phyloP scores from a whole-genome alignment of 2,797 vertebrate species.

The Periophthalmus magnuspinnatus region DNA sequence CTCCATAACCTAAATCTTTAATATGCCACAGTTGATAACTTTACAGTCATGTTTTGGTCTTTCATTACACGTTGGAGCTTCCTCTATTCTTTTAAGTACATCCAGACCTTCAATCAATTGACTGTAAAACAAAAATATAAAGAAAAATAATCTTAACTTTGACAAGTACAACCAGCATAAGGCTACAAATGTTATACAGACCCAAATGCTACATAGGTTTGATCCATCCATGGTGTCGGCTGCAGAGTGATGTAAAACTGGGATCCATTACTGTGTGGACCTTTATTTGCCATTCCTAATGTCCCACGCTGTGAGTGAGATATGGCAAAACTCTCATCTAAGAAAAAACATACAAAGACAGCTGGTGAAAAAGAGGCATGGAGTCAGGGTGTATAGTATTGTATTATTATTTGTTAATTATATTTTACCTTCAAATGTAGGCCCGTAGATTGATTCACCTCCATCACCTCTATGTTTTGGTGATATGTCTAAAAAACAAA shows the following conservation, averaged over 20 bases:
- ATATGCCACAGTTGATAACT: slow-evolving; percentile 79
- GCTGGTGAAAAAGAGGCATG: neutral
- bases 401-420: neutral
- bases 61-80: slow-evolving; percentile 77
- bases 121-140: slow-evolving; percentile 61
- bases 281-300: slow-evolving; percentile 88
- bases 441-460: slow-evolving; percentile 87
- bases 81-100: slow-evolving; percentile 82
- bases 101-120: slow-evolving; percentile 84
- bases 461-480: slow-evolving; percentile 75
- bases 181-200: slow-evolving; percentile 61
- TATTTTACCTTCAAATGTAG: slow-evolving; percentile 84
- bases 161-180: neutral
- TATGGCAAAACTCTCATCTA: slow-evolving; percentile 88
- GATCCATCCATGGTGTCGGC: slow-evolving; percentile 83
- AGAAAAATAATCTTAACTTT: slow-evolving; percentile 10
- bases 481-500: slow-evolving; percentile 77
- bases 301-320: slow-evolving; percentile 82
- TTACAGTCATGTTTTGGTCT: slow-evolving; percentile 80
- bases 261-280: slow-evolving; percentile 84
- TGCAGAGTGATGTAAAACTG: slow-evolving; percentile 92
- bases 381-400: neutral
- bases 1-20: slow-evolving; percentile 45
- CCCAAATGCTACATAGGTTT: slow-evolving; percentile 90
- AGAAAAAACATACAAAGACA: neutral